A percentile compares a stretch with the other conserved stretches of the same genome.
phyloP scores from a whole-genome alignment of 2,888 invertebrate species.

The Esperia sulphurella region DNA sequence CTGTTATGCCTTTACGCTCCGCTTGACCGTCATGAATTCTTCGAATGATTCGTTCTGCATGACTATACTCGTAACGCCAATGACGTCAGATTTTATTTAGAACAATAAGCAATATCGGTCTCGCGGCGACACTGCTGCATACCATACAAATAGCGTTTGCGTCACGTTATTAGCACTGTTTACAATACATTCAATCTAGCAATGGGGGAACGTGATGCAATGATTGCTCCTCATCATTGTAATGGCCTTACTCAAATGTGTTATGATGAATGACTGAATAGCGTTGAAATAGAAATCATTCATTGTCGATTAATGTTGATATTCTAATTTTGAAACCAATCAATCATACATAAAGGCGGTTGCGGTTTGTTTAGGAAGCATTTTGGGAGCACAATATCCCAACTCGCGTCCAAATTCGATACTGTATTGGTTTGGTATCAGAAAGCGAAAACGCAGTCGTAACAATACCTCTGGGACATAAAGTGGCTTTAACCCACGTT shows the following conservation, averaged over 20 bases:
- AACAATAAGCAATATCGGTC: conserved; percentile 40
- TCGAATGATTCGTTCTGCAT: conserved; percentile 47
- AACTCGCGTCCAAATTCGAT: not conserved
- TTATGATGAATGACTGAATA: not conserved
- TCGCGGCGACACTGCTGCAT: conserved; percentile 10
- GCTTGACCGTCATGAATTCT: conserved; percentile 29
- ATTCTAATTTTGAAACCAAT: not conserved
- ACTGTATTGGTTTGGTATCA: not conserved
- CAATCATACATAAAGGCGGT: too few relatives aligned
- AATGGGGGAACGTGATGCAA: conserved; percentile 2
- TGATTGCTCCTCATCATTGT: not conserved
- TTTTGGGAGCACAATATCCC: too few relatives aligned
- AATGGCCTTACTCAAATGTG: not conserved
- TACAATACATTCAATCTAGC: conserved; percentile 9
- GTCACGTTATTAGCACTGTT: conserved; percentile 19
- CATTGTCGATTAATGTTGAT: not conserved
- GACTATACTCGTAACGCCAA: conserved; percentile 24
- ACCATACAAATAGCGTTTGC: conserved; percentile 27
- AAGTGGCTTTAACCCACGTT: not conserved
- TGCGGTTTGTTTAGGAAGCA: too few relatives aligned
- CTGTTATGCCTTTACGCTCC: conserved; percentile 28
- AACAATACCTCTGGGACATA: not conserved
- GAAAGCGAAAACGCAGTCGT: not conserved
- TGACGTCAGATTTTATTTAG: conserved; percentile 37
- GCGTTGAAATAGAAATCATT: not conserved